phyloP scores from a whole-genome alignment of 2,113 vertebrate genomes.

The Pollachius pollachius region DNA sequence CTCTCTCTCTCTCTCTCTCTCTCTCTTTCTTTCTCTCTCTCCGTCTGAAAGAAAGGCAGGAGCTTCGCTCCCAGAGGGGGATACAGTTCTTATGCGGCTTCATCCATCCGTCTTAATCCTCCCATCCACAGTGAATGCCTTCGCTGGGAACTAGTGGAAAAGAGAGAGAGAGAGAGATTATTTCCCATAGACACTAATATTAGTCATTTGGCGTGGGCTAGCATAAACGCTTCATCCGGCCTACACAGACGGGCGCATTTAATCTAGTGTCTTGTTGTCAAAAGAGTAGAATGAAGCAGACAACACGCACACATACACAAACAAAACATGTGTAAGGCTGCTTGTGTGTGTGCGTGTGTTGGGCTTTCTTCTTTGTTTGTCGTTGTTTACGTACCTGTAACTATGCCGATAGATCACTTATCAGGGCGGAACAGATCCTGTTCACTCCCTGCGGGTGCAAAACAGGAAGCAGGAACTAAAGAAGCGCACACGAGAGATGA shows the following conservation, averaged over 20 bases:
- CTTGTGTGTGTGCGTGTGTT: slow-evolving; percentile 10
- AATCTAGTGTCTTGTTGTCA: slow-evolving; percentile 67
- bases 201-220: slow-evolving; percentile 73
- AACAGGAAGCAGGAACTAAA: slow-evolving; percentile 56
- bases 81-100: slow-evolving; percentile 80
- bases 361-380: slow-evolving; percentile 26
- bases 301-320: slow-evolving; percentile 8
- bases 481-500: slow-evolving; percentile 25
- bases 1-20: slow-evolving; percentile 51
- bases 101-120: slow-evolving; percentile 75
- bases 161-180: slow-evolving; percentile 77
- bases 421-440: slow-evolving; percentile 66
- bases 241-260: slow-evolving; percentile 65
- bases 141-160: slow-evolving; percentile 71
- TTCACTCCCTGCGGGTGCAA: slow-evolving; percentile 54
- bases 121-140: slow-evolving; percentile 77
- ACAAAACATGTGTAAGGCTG: slow-evolving; percentile 36
- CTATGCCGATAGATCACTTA: slow-evolving; percentile 71
- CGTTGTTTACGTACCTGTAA: slow-evolving; percentile 72
- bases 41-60: slow-evolving; percentile 69
- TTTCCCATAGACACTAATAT: slow-evolving; percentile 80
- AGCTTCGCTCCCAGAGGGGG: slow-evolving; percentile 75
- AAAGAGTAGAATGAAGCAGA: slow-evolving; percentile 63
- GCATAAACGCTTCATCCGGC: slow-evolving; percentile 63
- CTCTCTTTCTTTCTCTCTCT: slow-evolving; percentile 52